These are phyloP conservation scores for Phrynocephalus versicolor DNA, from an alignment of 2,113 vertebrate genomes.

Conservation along the genomic window DNA sequence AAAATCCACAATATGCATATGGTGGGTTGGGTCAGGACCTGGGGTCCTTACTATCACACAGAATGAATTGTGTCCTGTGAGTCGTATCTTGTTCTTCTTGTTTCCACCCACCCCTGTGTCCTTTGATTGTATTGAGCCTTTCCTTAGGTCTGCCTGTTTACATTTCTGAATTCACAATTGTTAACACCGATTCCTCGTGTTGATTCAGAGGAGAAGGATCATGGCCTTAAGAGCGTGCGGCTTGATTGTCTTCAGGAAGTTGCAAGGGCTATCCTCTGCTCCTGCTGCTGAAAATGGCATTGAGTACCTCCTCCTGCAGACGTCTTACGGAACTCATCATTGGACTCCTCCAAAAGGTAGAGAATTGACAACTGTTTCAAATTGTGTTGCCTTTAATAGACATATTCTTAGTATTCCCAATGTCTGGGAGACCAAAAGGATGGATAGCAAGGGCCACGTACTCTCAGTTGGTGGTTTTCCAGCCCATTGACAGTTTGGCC, in stretches of 20 bases:
- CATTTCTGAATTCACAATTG: background rate
- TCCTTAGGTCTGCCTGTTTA: background rate
- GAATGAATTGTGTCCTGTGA: background rate
- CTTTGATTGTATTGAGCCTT: background rate
- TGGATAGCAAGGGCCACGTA: too few relatives aligned
- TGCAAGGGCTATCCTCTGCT: conserved; percentile 52
- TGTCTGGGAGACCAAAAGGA: background rate
- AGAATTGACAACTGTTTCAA: background rate
- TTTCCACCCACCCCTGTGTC: too few relatives aligned
- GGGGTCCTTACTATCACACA: too few relatives aligned
- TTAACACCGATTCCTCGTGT: conserved; percentile 1
- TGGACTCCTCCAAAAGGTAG: conserved; percentile 98
- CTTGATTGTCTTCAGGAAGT: conserved; percentile 89
- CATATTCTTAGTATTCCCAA: too few relatives aligned
- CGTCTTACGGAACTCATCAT: conserved; percentile 91
- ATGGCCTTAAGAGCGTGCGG: conserved; percentile 92
- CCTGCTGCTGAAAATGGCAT: conserved; percentile 71
- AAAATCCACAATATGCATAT: too few relatives aligned
- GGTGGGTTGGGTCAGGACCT: too few relatives aligned
- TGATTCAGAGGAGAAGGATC: conserved; percentile 26
- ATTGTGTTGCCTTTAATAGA: too few relatives aligned
- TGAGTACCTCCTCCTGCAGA: conserved; percentile 93
- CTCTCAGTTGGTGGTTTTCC: too few relatives aligned
- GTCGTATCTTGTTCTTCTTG: too few relatives aligned
- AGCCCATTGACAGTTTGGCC: too few relatives aligned